A percentile compares a stretch with the other conserved stretches of the same genome.
Evolutionary conservation across 2,797 vertebrate genomes (phyloP).

Genomic region (Ara ararauna): DNA sequence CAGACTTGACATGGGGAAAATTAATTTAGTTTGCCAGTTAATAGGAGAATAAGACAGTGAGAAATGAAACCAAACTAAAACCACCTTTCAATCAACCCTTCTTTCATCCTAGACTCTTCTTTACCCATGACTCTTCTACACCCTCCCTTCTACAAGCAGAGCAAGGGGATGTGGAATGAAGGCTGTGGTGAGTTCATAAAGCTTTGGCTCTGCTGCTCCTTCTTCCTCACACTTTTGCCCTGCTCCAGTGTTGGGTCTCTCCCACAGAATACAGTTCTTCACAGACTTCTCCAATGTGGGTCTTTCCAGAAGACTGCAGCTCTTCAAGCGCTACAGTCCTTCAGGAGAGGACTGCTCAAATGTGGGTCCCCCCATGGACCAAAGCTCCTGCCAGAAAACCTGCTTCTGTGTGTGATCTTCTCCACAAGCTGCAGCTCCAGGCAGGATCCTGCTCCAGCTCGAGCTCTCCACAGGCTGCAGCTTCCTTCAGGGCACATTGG

Average conservation of each 20-base stretch:
- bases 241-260: neutral
- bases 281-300: neutral
- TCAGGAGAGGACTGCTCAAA: neutral
- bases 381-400: neutral
- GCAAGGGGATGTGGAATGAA: neutral
- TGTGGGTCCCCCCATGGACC: neutral
- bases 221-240: neutral
- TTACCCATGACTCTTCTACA: neutral
- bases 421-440: neutral
- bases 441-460: neutral
- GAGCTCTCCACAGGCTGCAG: neutral
- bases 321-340: neutral
- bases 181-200: neutral
- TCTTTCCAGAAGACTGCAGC: neutral
- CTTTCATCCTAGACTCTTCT: neutral
- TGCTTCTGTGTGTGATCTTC: neutral
- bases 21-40: neutral
- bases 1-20: neutral
- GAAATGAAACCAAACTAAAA: neutral
- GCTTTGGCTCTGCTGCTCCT: neutral
- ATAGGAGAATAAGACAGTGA: neutral
- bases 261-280: neutral
- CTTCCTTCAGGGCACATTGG: neutral
- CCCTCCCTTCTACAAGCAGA: neutral
- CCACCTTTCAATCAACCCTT: rapidly evolving